Evolutionary conservation across 2,113 vertebrate genomes (phyloP), one percentile per base, ranked within the genome.

Genomic region (Atrichornis clamosus): DNA sequence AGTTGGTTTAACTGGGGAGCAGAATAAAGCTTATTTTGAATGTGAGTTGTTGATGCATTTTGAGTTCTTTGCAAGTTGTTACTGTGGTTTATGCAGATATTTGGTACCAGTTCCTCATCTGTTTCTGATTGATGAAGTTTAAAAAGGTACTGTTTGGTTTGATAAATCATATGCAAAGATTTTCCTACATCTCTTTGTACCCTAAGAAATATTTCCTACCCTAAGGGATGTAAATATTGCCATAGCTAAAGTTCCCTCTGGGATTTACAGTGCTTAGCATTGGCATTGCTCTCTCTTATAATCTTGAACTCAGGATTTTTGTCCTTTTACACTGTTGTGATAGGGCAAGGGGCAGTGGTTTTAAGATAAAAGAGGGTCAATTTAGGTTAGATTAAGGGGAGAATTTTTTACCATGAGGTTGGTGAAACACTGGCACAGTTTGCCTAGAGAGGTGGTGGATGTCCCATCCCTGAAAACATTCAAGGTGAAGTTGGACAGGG

Each of bases 1-100:
- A 83, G 33, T 9, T 87, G 86, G 14, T 23, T 28, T 70, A 44
- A 69, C 64, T 46, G 47, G 23, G 53, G 18, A 78, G n/a, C 37
- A 70, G 73, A 87, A 82, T 88, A 97, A 97, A 58, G 27, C 42
- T 62, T 69, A 59, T 72, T 81, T 78, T 44, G 26, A 81, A 70
- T 22, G 23, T 6, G 3, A 78, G 19, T 20, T 90, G 44, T 89
- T 64, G 55, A n/a, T 84, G 72, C 35, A 18, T 63, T 76, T 82
- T 67, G 39, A 75, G 7, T 4, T 46, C 63, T 72, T 73, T 69
- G 21, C 19, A 44, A 30, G 41, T 83, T 91, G 39, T 44, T 23
- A 8, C 37, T 76, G 35, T 63, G 53, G 21, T 49, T 87, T 69
- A 24, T 49, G 26, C 21, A 53, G 28, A 42, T 42, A 15, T 74